These are phyloP conservation scores for Heliconius ismenius DNA, from an alignment of 2,888 invertebrate species.

Conservation along the genomic window DNA sequence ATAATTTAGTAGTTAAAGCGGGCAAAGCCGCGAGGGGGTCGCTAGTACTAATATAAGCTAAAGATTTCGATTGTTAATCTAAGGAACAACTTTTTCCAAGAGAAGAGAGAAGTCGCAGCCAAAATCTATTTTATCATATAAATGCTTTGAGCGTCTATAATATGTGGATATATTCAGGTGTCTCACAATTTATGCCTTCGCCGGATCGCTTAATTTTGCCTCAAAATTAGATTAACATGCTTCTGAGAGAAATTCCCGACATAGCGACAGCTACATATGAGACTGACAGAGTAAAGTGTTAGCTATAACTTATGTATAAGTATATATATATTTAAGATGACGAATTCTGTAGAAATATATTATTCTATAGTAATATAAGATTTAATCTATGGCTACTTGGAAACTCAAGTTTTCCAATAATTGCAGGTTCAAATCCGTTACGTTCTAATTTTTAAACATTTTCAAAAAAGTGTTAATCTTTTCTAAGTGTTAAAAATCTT, in stretches of 20 bases:
- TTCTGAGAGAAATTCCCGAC: slow-evolving; percentile 2
- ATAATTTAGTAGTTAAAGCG: no score
- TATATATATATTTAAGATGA: background rate
- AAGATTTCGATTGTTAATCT: no score
- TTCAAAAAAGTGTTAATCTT: no score
- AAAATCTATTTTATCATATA: background rate
- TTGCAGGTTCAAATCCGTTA: no score
- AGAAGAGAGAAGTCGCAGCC: background rate
- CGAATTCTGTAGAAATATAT: background rate
- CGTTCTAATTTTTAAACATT: no score
- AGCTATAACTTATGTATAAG: background rate
- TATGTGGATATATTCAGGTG: background rate
- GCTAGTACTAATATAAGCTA: no score
- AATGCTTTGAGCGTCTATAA: background rate
- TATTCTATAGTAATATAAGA: background rate
- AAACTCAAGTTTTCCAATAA: no score
- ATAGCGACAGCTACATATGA: background rate
- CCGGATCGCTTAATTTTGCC: slow-evolving; percentile 18
- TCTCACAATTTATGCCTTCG: slow-evolving; percentile 12
- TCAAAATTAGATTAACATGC: slow-evolving; percentile 20
- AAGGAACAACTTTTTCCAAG: no score
- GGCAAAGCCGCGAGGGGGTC: no score
- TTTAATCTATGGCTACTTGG: background rate
- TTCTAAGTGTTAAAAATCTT: no score
- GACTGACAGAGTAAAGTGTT: background rate